Evolutionary conservation across 92 coral and sea anemone species (phyloP), one percentile per base, ranked within the genome.

Genomic region (Zoanthus solanderi): DNA sequence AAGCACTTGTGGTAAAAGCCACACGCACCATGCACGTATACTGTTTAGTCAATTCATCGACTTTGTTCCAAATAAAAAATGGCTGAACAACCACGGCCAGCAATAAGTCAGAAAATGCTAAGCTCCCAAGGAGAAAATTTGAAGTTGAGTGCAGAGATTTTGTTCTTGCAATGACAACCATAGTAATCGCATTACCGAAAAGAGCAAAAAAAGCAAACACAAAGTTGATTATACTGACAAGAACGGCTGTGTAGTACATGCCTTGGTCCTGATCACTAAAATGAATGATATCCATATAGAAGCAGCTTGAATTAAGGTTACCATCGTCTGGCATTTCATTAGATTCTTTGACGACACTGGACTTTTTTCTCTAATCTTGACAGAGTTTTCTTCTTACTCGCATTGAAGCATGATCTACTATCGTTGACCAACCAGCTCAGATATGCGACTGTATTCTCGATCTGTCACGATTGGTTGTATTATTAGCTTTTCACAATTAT

Each of bases 51-150:
- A 86, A 14, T 53, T 91, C 94, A n/a, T 89, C 88, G n/a, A 84
- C 87, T 88, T 91, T 91, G 89, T 91, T 72, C 68, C 82, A 23
- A 29, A 91, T 83, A 71, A 88, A 91, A 15, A 91, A 54, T 45
- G 92, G 94, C 45, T 91, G 94, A 4, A 84, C 91, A 65, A 91
- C 63, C 15, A 66, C 74, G 3, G 91, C 91, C 14, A 91, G 80
- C 83, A 88, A 32, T 45, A 91, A 68, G 72, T 91, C 94, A 9
- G 94, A 76, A 18, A 91, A 13, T 29, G 89, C 94, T 53, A 91
- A 67, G 67, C 89, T 91, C 67, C 94, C 92, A 71, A 91, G 94
- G 53, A 91, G 89, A 45, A 88, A 52, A 58, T 91, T 91, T 44
- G 92, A 91, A 28, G 91, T 88, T 29, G 94, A 88, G 58, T 88